Evolutionary conservation across 1,140 invertebrate genomes (phyloP).

Genomic region (Polypedilum vanderplanki): DNA sequence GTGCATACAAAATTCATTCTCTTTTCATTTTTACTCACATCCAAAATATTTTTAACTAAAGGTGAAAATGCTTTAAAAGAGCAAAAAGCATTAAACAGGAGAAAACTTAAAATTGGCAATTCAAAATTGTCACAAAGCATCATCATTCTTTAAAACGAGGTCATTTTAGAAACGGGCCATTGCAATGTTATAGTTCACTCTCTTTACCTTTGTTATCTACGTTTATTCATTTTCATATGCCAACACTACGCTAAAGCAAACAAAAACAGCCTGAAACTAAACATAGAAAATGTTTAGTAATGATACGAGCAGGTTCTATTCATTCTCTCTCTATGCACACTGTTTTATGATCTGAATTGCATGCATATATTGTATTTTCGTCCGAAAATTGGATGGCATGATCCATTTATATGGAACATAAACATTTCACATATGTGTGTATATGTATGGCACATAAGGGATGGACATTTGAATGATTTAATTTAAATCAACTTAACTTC

Average conservation of each 20-base stretch:
- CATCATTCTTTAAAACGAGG: not conserved
- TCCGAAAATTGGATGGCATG: not conserved
- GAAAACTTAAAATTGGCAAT: not conserved
- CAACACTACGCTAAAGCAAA: not conserved
- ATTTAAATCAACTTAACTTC: too few relatives aligned
- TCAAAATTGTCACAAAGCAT: not conserved
- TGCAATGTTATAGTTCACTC: too few relatives aligned
- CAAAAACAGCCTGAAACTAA: not conserved
- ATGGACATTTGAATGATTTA: too few relatives aligned
- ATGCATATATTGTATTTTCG: too few relatives aligned
- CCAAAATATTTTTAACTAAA: too few relatives aligned
- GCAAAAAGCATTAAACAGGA: too few relatives aligned
- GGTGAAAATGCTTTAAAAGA: too few relatives aligned
- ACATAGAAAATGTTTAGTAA: not conserved
- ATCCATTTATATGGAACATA: constrained; percentile 1
- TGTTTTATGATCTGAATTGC: not conserved
- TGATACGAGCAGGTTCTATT: not conserved
- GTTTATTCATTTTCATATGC: not conserved
- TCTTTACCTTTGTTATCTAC: too few relatives aligned
- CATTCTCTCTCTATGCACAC: not conserved
- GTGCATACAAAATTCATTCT: too few relatives aligned
- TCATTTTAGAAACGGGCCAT: not conserved
- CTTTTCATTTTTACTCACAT: too few relatives aligned
- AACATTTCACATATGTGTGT: not conserved
- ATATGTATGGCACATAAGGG: not conserved